phyloP scores from a whole-genome alignment of 1,140 invertebrate genomes.

The Drosophila kikkawai region DNA sequence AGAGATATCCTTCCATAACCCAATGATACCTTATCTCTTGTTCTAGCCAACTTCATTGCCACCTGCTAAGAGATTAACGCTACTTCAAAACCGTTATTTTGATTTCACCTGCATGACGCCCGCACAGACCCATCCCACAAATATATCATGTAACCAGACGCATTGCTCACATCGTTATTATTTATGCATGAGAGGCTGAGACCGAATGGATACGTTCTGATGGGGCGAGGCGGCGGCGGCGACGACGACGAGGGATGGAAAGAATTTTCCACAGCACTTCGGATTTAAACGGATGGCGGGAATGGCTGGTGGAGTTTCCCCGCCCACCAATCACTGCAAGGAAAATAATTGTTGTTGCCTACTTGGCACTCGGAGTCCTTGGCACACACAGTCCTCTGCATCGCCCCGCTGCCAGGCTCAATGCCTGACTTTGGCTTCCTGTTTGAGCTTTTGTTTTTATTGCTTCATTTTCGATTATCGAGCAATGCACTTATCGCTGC shows the following conservation, averaged over 20 bases:
- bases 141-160: conserved; percentile 56
- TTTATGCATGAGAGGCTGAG: conserved; percentile 53
- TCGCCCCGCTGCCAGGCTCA: conserved; percentile 19
- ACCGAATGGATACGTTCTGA: conserved; percentile 15
- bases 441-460: conserved; percentile 68
- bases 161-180: conserved; percentile 64
- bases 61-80: conserved; percentile 50
- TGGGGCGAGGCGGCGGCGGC: neutral
- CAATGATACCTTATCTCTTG: conserved; percentile 7
- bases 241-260: neutral
- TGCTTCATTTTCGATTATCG: conserved; percentile 79
- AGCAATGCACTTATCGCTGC: conserved; percentile 72
- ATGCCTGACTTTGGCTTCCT: conserved; percentile 45
- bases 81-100: neutral
- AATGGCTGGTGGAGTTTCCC: neutral
- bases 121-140: neutral
- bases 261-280: conserved; percentile 27
- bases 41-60: conserved; percentile 7
- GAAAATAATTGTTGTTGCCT: conserved; percentile 64
- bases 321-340: conserved; percentile 45
- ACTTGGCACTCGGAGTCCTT: conserved; percentile 26
- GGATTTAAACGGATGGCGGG: conserved; percentile 26
- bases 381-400: conserved; percentile 9
- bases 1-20: neutral
- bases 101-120: conserved; percentile 6